phyloP scores from a whole-genome alignment of 1,140 invertebrate genomes.

The Prorops nasuta region DNA sequence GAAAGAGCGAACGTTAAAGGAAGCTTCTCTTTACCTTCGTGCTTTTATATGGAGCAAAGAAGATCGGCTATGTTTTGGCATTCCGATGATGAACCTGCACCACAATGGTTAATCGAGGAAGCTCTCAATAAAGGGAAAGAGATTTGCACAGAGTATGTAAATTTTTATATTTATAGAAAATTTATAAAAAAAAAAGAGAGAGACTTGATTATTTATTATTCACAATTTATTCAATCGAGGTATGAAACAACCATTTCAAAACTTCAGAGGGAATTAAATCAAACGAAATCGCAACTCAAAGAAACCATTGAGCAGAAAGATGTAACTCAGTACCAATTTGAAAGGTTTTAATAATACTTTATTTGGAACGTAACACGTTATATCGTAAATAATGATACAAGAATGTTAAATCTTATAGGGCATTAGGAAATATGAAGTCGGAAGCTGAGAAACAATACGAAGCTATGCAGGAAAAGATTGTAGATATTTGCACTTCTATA shows the following conservation, averaged over 20 bases:
- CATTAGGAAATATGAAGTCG: slow-evolving; percentile 4
- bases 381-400: too few relatives aligned
- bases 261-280: slow-evolving; percentile 17
- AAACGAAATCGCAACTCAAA: slow-evolving; percentile 7
- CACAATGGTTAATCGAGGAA: slow-evolving; percentile 26
- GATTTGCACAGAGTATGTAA: slow-evolving; percentile 8
- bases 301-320: slow-evolving; percentile 16
- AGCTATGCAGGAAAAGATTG: slow-evolving; percentile 17
- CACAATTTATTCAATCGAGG: too few relatives aligned
- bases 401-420: slow-evolving; percentile 6
- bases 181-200: too few relatives aligned
- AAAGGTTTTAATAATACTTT: slow-evolving; percentile 18
- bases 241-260: slow-evolving; percentile 18
- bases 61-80: not conserved
- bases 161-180: not conserved
- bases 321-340: slow-evolving; percentile 18
- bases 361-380: too few relatives aligned
- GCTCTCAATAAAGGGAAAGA: slow-evolving; percentile 15
- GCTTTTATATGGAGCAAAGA: slow-evolving; percentile 13
- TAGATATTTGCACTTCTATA: slow-evolving; percentile 24
- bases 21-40: slow-evolving; percentile 19
- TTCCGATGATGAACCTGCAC: slow-evolving; percentile 18
- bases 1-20: slow-evolving; percentile 13
- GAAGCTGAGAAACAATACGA: slow-evolving; percentile 20
- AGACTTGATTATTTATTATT: too few relatives aligned